Evolutionary conservation across 2,113 vertebrate species (phyloP).

Genomic region (Ceratotherium simum): DNA sequence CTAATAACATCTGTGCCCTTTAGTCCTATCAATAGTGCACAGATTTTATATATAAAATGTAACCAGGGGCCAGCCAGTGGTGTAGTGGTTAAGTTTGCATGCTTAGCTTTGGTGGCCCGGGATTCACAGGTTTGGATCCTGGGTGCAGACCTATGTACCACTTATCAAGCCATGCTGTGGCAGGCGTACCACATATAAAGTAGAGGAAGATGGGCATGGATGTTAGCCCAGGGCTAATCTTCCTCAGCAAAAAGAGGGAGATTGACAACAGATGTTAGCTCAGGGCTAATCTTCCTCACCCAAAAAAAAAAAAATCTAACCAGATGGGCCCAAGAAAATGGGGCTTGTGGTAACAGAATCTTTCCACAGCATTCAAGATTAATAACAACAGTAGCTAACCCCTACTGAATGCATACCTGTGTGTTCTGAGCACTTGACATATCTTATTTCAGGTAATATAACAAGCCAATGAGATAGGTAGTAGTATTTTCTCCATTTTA

Average conservation of each 20-base stretch:
- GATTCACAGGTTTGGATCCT: no score
- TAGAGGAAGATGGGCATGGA: no score
- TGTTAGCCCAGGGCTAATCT: no score
- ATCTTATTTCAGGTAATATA: neutral
- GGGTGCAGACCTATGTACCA: no score
- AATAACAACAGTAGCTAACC: neutral
- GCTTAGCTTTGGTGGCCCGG: no score
- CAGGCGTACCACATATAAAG: no score
- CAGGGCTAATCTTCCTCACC: no score
- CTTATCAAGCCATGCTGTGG: no score
- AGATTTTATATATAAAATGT: neutral
- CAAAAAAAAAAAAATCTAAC: neutral
- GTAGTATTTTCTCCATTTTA: neutral
- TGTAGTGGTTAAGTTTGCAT: no score
- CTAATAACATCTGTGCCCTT: neutral
- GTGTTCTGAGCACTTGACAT: neutral
- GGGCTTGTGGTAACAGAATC: neutral
- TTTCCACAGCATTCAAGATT: neutral
- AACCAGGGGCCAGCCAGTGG: no score
- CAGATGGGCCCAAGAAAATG: neutral
- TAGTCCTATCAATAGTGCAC: neutral
- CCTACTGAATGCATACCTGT: neutral
- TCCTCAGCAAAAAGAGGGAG: no score
- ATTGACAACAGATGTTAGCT: no score
- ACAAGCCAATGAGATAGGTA: neutral